Percentiles rank a stretch among this genome's conserved stretches.
These are phyloP conservation scores for Dendrophyllia cribrosa DNA, from an alignment of 64 coral and sea anemone species.

Conservation along the genomic window DNA sequence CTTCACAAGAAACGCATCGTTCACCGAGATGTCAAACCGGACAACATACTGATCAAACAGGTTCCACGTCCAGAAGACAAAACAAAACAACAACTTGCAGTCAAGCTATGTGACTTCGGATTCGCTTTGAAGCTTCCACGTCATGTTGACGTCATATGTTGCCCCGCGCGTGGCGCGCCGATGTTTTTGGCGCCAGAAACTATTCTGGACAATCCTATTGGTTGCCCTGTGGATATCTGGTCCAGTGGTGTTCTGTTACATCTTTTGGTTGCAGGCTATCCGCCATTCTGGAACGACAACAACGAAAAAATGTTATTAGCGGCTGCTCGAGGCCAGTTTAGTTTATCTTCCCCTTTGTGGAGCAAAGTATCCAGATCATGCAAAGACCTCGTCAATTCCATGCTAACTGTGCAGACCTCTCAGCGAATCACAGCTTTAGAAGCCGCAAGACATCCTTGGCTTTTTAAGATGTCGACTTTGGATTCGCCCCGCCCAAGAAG, in stretches of 20 bases:
- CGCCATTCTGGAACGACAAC: constrained; percentile 87
- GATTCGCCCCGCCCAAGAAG: constrained; percentile 47
- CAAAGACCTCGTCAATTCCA: constrained; percentile 74
- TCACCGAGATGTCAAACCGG: constrained; percentile 92
- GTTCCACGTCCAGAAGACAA: constrained; percentile 19
- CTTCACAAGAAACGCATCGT: constrained; percentile 83
- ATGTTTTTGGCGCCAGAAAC: constrained; percentile 97
- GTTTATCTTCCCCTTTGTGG: constrained; percentile 70
- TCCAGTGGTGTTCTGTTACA: constrained; percentile 77
- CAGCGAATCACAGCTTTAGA: constrained; percentile 68
- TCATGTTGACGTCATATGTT: constrained; percentile 59
- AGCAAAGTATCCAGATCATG: constrained; percentile 59
- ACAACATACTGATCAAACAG: constrained; percentile 81
- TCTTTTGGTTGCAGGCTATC: constrained; percentile 83
- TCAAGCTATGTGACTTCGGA: constrained; percentile 90
- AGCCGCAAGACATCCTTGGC: constrained; percentile 68
- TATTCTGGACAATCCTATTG: constrained; percentile 91
- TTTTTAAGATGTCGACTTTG: constrained; percentile 25
- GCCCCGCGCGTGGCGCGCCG: constrained; percentile 71
- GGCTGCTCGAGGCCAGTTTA: constrained; percentile 76
- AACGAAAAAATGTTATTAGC: constrained; percentile 82
- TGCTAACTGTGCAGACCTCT: constrained; percentile 48
- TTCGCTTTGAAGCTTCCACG: constrained; percentile 69
- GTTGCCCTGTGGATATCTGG: constrained; percentile 89
- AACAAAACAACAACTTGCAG: background rate